Base-by-base conservation (phyloP, 2,888 invertebrate genomes). In the Rambutsinella grinnellia region DNA sequence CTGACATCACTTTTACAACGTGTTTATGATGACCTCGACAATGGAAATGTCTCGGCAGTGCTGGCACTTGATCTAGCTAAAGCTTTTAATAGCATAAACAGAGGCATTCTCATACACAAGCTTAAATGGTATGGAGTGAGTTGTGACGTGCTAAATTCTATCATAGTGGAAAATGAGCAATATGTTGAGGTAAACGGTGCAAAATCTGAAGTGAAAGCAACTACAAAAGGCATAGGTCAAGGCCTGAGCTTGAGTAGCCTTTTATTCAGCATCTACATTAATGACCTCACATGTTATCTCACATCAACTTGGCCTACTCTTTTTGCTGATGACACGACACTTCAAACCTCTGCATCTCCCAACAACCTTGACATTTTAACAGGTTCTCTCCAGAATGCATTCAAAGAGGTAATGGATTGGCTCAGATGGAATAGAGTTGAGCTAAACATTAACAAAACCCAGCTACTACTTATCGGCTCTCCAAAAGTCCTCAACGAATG, bases 41-140 rank as follows among this genome's bases (percentile, higher is more conserved):
- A 68, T 1, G 65, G 60, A 8, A 63, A 78, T 24, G 60, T 78
- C 1, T 72, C 68, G 47, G 24, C 63, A 15, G 15, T 78, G 0
- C n/a, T 72, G 2, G 21, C 68, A 23, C 44, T 78, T 0, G 78
- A 78, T 44, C 28, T 78, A 15, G 23, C 67, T 23, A 67, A 68
- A 27, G 78, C 78, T 0, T 72, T 72, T 70, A 62, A 72, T 21
- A 57, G 47, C 13, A 57, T 72, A 2, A n/a, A 62, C 23, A 17
- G 56, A 10, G 58, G 70, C 6, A 62, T 65, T 61, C 19, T 76
- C 1, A 24, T 76, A 5, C 8, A 51, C 17, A 77, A 71, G 28
- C 54, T 72, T 13, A 0, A 17, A 2, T 78, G 78, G 72, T 68
- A 72, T 58, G 72, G 72, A 0, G 61, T 78, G 13, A 46, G 72